A percentile compares a stretch with the other conserved stretches of the same genome.
phyloP scores from a whole-genome alignment of 2,888 invertebrate species.

The Tinea semifulvella region DNA sequence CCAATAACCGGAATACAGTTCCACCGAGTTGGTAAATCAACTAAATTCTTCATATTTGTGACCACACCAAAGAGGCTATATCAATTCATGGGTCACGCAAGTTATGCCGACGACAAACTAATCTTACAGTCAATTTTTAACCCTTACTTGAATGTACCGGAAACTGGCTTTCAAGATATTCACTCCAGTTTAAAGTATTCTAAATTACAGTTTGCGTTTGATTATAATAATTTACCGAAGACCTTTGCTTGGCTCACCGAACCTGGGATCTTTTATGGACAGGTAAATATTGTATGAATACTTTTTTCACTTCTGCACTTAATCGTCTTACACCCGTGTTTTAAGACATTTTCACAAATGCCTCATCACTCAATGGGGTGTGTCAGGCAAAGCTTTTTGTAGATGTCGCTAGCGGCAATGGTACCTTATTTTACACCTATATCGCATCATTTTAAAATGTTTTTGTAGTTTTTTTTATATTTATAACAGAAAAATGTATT shows the following conservation, averaged over 20 bases:
- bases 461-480: too few relatives aligned
- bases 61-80: conserved; percentile 87
- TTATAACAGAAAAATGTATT: too few relatives aligned
- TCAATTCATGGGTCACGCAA: conserved; percentile 84
- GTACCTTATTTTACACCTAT: too few relatives aligned
- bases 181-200: conserved; percentile 80
- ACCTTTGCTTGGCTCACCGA: conserved; percentile 90
- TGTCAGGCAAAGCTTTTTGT: too few relatives aligned
- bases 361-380: too few relatives aligned
- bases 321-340: too few relatives aligned
- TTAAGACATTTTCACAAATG: too few relatives aligned
- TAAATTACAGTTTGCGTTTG: conserved; percentile 79
- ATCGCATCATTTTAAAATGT: too few relatives aligned
- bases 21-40: conserved; percentile 74
- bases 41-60: conserved; percentile 83
- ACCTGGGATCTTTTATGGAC: conserved; percentile 81
- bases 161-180: conserved; percentile 75
- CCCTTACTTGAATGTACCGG: conserved; percentile 76
- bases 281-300: conserved; percentile 54
- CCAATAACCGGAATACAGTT: conserved; percentile 91
- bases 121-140: conserved; percentile 83
- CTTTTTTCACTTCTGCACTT: not conserved
- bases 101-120: conserved; percentile 77
- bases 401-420: too few relatives aligned
- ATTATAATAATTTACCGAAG: conserved; percentile 73